Conservation (phyloP, 2,888 invertebrate species). For the Amblyjoppa fuscipennis region DNA sequence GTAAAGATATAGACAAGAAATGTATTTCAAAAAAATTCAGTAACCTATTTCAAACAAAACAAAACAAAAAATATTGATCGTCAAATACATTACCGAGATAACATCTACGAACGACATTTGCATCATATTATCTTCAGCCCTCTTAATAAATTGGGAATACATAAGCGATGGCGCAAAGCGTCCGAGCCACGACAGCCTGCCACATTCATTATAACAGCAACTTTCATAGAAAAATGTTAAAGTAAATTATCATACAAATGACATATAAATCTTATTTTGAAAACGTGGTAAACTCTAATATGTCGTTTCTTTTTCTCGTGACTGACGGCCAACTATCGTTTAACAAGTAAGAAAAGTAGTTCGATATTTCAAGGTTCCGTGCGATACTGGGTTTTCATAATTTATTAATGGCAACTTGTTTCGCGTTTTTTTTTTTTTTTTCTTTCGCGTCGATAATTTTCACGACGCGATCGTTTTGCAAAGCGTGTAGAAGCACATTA, state of each 20-base stretch:
- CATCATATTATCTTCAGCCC: too few species aligned
- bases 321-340: slow-evolving; percentile 1
- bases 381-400: background rate
- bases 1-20: too few species aligned
- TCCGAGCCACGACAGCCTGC: background rate
- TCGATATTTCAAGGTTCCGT: slow-evolving; percentile 9
- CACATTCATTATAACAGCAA: background rate
- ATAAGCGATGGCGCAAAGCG: background rate
- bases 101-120: too few species aligned
- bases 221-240: background rate
- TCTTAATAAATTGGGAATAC: background rate
- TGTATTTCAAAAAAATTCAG: too few species aligned
- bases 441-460: background rate
- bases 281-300: background rate
- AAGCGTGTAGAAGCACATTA: background rate
- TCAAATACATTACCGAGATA: too few species aligned
- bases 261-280: background rate
- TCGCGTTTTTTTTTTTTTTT: background rate
- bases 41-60: too few species aligned
- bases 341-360: slow-evolving; percentile 15
- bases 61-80: too few species aligned
- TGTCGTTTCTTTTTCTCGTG: background rate
- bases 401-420: background rate
- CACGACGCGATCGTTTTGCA: background rate
- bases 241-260: background rate